Evolutionary conservation across 1,140 invertebrate genomes (phyloP).

Genomic region (Phymorhynchus buccinoides): DNA sequence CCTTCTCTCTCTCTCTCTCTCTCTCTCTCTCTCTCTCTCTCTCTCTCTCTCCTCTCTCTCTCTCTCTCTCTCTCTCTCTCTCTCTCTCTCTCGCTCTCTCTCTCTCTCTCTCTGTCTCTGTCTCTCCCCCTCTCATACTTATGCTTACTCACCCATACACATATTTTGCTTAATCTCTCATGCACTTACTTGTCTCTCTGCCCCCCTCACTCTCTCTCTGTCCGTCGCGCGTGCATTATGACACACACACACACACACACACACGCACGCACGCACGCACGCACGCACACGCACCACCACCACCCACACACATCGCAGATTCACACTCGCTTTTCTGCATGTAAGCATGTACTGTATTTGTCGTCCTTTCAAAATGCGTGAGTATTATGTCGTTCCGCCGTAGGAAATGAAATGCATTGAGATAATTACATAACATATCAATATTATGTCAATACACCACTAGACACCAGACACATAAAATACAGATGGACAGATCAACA

Average conservation of each 20-base stretch:
- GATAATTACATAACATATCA: too few relatives aligned
- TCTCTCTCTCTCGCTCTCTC: background rate
- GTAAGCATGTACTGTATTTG: too few relatives aligned
- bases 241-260: background rate
- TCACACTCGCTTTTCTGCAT: too few relatives aligned
- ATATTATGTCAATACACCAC: too few relatives aligned
- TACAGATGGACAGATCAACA: too few relatives aligned
- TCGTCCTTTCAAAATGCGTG: too few relatives aligned
- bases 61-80: background rate
- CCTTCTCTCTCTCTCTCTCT: background rate
- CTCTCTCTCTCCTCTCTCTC: background rate
- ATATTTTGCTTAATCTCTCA: background rate
- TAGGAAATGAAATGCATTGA: too few relatives aligned
- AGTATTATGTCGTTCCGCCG: too few relatives aligned
- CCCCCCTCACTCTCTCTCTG: background rate
- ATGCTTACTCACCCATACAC: background rate
- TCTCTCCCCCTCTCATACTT: background rate
- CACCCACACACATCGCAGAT: background rate
- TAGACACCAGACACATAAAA: too few relatives aligned
- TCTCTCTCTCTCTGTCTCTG: slow-evolving; percentile 2
- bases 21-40: background rate
- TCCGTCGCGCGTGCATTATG: too few relatives aligned
- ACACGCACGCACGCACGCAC: too few relatives aligned
- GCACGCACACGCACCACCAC: too few relatives aligned
- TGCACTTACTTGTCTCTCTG: background rate